Conservation (phyloP, 2,797 vertebrate species). For the Bradypodion ventrale region DNA sequence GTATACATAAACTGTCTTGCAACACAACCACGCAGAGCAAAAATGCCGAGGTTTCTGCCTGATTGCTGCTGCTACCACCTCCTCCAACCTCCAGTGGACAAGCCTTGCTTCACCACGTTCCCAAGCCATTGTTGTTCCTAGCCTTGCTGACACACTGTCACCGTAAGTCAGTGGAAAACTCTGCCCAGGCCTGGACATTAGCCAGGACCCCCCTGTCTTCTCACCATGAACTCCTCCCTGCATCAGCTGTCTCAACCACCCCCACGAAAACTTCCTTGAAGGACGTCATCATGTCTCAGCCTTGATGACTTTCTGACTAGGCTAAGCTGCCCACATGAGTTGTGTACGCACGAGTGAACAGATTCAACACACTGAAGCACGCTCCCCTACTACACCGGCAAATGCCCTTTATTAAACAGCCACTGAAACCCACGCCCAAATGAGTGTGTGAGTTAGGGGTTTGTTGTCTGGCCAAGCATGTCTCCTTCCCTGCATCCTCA, state of each 20-base stretch:
- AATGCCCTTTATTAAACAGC: neutral
- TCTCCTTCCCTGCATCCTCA: conserved; percentile 12
- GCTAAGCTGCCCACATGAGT: neutral
- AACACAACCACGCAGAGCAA: too few relatives aligned
- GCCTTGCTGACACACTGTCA: neutral
- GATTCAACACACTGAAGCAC: conserved; percentile 5
- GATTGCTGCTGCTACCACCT: neutral
- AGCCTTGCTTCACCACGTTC: neutral
- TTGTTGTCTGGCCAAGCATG: conserved; percentile 2
- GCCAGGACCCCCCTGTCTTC: neutral
- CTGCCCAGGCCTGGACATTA: conserved; percentile 4
- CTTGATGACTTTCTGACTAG: conserved; percentile 9
- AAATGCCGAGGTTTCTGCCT: neutral
- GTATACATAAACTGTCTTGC: neutral
- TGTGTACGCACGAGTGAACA: neutral
- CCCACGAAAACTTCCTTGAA: conserved; percentile 2
- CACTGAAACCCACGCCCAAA: neutral
- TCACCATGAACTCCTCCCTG: neutral
- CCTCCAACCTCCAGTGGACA: conserved; percentile 8
- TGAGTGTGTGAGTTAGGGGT: neutral
- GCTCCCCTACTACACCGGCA: neutral
- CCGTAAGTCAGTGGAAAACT: neutral
- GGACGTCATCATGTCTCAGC: neutral
- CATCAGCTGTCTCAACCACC: neutral
- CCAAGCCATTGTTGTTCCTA: conserved; percentile 11